Evolutionary conservation across 2,888 invertebrate species (phyloP), one percentile per base, ranked within the genome.

Genomic region (Helleia helle): DNA sequence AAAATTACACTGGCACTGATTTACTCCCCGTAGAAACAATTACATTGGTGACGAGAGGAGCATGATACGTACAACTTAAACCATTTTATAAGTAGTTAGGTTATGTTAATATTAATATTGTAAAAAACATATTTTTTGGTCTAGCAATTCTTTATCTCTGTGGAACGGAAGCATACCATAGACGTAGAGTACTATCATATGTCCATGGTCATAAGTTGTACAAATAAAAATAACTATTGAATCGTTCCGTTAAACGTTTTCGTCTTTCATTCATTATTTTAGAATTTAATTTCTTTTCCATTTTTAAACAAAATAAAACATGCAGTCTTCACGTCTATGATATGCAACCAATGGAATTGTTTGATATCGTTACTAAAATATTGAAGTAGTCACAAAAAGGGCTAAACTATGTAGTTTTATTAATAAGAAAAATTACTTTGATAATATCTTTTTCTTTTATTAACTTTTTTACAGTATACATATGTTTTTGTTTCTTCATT

Each of bases 1-100:
- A 47, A 41, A 41, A 44, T 40, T 43, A 47, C 45, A 49, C 49
- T 49, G 49, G 49, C 49, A 47, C 47, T 41, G 31, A 41, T 34
- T 34, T 34, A 34, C 18, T 34, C 18, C 34, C 18, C 11, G 8
- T 13, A 8, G 8, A 12, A 17, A 18, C n/a, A 30, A 30, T 30
- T 15, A n/a, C n/a, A 34, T 34, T 34, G 34, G 18, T 22, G 17
- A 34, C 22, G 8, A 34, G 31, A 11, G 17, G 6, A 34, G n/a
- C 17, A 6, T 18, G 34, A 18, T 12, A 4, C 34, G 11, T 12
- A 22, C 22, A 22, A 2, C 5, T 8, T 22, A 22, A 22, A 22
- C 7, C 5, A 22, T 7, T 7, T 2, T 22, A 6, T 22, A n/a
- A n/a, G 22, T 22, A 22, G 22, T 5, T 5, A 18, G 18, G 18